phyloP scores from a whole-genome alignment of 2,888 invertebrate genomes.

The Ryuthela nishihirai region DNA sequence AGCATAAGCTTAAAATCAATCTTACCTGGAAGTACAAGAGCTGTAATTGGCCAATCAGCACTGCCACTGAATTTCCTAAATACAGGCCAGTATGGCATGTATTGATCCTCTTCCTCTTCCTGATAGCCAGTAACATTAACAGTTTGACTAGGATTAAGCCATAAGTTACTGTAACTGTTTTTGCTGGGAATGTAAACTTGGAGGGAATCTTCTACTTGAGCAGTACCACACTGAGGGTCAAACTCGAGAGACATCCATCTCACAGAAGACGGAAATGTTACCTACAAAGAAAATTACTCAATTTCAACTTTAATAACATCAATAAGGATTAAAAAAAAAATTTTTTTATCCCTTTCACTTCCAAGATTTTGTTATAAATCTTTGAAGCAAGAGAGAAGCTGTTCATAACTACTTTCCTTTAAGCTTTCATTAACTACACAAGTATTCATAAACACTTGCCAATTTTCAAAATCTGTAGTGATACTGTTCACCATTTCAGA shows the following conservation, averaged over 20 bases:
- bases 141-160: conserved; percentile 52
- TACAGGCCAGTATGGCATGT: conserved; percentile 51
- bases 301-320: conserved; percentile 1
- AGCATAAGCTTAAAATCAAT: no score
- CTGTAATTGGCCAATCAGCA: conserved; percentile 77
- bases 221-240: conserved; percentile 85
- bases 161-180: conserved; percentile 22
- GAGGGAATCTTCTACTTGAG: conserved; percentile 83
- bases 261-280: conserved; percentile 80
- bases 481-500: no score
- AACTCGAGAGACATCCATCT: conserved; percentile 93
- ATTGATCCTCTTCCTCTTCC: conserved; percentile 63
- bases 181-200: conserved; percentile 54
- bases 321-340: neutral
- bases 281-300: conserved; percentile 49
- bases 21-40: conserved; percentile 72
- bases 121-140: conserved; percentile 53
- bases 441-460: no score
- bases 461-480: no score
- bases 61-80: conserved; percentile 51
- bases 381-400: no score
- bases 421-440: no score
- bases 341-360: no score
- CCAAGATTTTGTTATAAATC: no score
- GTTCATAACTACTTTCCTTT: no score